phyloP scores from a whole-genome alignment of 2,113 vertebrate genomes.

The Apodemus speciosus region DNA sequence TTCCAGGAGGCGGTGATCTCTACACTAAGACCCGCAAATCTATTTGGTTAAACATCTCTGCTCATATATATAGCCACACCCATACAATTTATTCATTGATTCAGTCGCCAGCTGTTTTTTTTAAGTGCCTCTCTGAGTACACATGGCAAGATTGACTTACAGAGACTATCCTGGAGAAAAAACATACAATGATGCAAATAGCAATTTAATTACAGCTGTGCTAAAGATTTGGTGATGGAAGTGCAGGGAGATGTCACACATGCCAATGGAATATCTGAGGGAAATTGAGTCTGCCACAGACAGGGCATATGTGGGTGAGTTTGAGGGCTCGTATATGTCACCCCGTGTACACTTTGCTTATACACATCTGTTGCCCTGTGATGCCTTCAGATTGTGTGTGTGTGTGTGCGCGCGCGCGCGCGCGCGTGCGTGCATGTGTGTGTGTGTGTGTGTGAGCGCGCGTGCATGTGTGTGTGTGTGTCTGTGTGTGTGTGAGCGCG shows the following conservation, averaged over 20 bases:
- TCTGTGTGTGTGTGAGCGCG: not conserved
- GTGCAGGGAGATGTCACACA: not conserved
- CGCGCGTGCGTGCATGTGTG: too few species aligned
- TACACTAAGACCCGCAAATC: not conserved
- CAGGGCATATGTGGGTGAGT: rapidly evolving
- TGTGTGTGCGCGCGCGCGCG: too few species aligned
- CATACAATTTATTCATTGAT: not conserved
- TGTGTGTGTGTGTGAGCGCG: too few species aligned
- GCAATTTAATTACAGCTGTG: not conserved
- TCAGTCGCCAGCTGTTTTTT: not conserved
- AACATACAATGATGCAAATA: not conserved
- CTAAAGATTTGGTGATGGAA: not conserved
- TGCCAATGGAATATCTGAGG: not conserved
- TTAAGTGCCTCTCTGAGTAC: not conserved
- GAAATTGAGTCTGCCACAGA: not conserved
- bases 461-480: too few species aligned
- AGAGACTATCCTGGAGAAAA: not conserved
- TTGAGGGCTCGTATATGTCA: not conserved
- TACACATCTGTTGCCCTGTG: not conserved
- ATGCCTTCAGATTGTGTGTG: not conserved
- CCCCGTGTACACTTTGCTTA: not conserved
- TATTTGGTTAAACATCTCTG: not conserved
- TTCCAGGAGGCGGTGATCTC: not conserved
- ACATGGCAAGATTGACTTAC: not conserved
- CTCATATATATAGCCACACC: not conserved